phyloP scores from a whole-genome alignment of 2,113 vertebrate genomes.

The Megaceryle torquata region DNA sequence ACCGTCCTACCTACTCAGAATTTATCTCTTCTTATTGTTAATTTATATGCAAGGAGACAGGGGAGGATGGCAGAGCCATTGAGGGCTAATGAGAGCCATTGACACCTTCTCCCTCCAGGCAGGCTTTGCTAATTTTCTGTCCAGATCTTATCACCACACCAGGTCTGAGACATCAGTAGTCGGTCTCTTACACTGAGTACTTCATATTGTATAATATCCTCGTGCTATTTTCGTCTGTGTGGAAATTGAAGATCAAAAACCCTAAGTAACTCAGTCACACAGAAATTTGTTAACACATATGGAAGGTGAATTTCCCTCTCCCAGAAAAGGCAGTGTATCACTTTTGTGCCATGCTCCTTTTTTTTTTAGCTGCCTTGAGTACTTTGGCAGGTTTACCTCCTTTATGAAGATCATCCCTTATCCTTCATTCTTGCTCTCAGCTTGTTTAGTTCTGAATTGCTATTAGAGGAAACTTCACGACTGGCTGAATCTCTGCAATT shows the following conservation, averaged over 20 bases:
- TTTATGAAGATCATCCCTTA: background rate
- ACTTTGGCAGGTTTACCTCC: background rate
- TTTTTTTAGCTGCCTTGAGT: background rate
- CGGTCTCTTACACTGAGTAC: too few species aligned
- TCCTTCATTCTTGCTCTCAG: background rate
- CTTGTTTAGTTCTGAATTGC: background rate
- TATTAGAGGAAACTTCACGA: background rate
- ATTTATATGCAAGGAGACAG: too few species aligned
- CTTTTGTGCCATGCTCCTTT: background rate
- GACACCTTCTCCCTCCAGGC: too few species aligned
- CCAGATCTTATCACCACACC: too few species aligned
- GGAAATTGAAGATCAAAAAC: background rate
- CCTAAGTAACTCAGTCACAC: background rate
- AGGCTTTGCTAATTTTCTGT: too few species aligned
- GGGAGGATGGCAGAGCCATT: too few species aligned
- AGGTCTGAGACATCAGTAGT: too few species aligned
- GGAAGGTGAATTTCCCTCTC: background rate
- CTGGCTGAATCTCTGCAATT: background rate
- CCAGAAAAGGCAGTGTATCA: background rate
- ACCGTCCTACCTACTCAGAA: too few species aligned
- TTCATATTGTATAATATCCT: background rate
- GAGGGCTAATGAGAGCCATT: too few species aligned
- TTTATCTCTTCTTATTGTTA: too few species aligned
- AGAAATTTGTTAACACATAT: background rate
- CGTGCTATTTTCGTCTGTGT: background rate